A percentile compares a stretch with the other conserved stretches of the same genome.
These are phyloP conservation scores for Daubentonia madagascariensis DNA, from an alignment of 2,113 vertebrate species.

Conservation along the genomic window DNA sequence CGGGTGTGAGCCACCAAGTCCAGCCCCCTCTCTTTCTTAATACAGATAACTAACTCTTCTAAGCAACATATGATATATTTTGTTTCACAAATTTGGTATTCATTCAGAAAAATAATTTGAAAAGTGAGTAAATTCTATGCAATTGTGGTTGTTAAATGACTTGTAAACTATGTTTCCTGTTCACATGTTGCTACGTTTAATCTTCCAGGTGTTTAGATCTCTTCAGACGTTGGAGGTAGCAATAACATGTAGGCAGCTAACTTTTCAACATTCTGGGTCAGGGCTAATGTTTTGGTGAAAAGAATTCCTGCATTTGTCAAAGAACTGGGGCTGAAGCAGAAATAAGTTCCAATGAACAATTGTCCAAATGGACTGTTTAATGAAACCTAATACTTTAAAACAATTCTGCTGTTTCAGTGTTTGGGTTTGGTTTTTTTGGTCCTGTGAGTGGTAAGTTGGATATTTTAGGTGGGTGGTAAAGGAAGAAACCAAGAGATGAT, in stretches of 20 bases:
- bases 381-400: constrained; percentile 18
- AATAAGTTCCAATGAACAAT: background rate
- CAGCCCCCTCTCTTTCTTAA: background rate
- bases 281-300: constrained; percentile 30
- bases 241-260: background rate
- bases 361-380: background rate
- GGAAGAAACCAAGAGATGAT: background rate
- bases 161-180: background rate
- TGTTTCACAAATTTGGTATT: background rate
- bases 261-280: background rate
- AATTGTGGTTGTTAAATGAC: constrained; percentile 35
- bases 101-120: constrained; percentile 15
- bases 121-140: constrained; percentile 15
- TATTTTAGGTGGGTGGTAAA: background rate
- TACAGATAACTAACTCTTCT: background rate
- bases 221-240: background rate
- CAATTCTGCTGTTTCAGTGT: background rate
- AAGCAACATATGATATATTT: background rate
- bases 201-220: background rate
- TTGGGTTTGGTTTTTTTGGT: constrained; percentile 15
- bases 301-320: background rate
- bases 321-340: constrained; percentile 3
- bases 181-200: background rate
- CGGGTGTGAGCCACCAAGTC: too few relatives aligned
- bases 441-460: background rate